Evolutionary conservation across 2,113 vertebrate genomes (phyloP).

Genomic region (Periophthalmodon schlosseri): DNA sequence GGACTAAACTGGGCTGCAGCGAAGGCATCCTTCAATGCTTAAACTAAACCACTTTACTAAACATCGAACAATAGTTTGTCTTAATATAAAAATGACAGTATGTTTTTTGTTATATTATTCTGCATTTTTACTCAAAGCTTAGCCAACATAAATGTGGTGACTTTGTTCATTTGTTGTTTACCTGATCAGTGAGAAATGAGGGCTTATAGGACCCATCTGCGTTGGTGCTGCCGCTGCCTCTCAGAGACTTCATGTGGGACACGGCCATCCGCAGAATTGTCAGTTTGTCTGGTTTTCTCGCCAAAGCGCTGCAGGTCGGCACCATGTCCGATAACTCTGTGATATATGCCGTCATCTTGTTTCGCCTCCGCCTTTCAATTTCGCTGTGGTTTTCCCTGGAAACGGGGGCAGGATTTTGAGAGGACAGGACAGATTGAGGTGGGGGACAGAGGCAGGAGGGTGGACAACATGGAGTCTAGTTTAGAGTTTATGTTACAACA

Average conservation of each 20-base stretch:
- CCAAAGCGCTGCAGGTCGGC: slow-evolving; percentile 94
- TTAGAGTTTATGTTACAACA: slow-evolving; percentile 59
- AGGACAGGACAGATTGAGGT: slow-evolving; percentile 48
- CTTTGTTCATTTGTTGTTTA: slow-evolving; percentile 32
- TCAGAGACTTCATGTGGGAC: slow-evolving; percentile 96
- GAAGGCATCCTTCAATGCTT: no score
- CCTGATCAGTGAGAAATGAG: slow-evolving; percentile 96
- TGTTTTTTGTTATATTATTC: background rate
- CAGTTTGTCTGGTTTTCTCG: slow-evolving; percentile 96
- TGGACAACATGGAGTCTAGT: slow-evolving; percentile 63
- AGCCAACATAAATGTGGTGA: no score
- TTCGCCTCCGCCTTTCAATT: slow-evolving; percentile 77
- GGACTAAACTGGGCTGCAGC: no score
- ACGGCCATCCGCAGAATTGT: slow-evolving; percentile 98
- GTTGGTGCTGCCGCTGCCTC: slow-evolving; percentile 88
- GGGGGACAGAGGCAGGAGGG: slow-evolving; percentile 47
- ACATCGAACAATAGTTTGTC: no score
- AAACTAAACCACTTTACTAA: no score
- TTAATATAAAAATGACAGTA: no score
- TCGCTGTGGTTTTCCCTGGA: slow-evolving; percentile 79
- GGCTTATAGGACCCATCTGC: slow-evolving; percentile 93
- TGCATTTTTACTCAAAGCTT: background rate
- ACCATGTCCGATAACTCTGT: slow-evolving; percentile 93
- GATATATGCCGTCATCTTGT: slow-evolving; percentile 82
- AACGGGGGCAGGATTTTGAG: slow-evolving; percentile 47